phyloP scores from a whole-genome alignment of 2,888 invertebrate species.

The Pyralis farinalis region DNA sequence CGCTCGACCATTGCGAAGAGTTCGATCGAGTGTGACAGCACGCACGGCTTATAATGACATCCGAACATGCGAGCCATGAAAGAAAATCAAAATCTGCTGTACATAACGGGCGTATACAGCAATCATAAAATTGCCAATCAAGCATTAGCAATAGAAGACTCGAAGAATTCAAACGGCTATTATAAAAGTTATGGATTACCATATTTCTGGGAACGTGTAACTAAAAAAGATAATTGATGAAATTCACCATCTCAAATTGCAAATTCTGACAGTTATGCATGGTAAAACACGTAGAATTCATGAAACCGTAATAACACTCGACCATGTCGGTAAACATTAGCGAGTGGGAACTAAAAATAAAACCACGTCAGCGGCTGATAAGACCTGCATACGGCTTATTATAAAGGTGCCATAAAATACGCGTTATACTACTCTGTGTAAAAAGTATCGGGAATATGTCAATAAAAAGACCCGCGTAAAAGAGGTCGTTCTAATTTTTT shows the following conservation, averaged over 20 bases:
- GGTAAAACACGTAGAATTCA: constrained; percentile 4
- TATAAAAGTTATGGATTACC: background rate
- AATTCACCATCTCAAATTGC: constrained; percentile 11
- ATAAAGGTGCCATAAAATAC: constrained; percentile 35
- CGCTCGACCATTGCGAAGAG: constrained; percentile 30
- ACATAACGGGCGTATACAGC: constrained; percentile 30
- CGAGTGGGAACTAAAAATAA: constrained; percentile 39
- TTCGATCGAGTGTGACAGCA: constrained; percentile 53
- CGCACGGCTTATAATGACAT: constrained; percentile 40
- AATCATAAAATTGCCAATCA: constrained; percentile 7
- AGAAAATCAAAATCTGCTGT: constrained; percentile 37
- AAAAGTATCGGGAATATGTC: too few species aligned
- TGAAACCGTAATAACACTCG: background rate
- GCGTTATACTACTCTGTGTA: constrained; percentile 39
- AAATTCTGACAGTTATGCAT: constrained; percentile 4
- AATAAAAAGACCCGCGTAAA: too few species aligned
- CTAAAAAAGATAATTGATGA: constrained; percentile 12
- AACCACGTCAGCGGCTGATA: constrained; percentile 46
- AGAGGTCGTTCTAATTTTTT: too few species aligned
- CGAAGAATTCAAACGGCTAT: background rate
- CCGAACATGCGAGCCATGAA: constrained; percentile 42
- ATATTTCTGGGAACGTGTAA: background rate
- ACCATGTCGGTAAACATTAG: constrained; percentile 26
- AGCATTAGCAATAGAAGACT: constrained; percentile 7
- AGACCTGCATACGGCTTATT: constrained; percentile 34